Base-by-base conservation (phyloP, 1,140 invertebrate genomes). In the Pomacea maculata region DNA sequence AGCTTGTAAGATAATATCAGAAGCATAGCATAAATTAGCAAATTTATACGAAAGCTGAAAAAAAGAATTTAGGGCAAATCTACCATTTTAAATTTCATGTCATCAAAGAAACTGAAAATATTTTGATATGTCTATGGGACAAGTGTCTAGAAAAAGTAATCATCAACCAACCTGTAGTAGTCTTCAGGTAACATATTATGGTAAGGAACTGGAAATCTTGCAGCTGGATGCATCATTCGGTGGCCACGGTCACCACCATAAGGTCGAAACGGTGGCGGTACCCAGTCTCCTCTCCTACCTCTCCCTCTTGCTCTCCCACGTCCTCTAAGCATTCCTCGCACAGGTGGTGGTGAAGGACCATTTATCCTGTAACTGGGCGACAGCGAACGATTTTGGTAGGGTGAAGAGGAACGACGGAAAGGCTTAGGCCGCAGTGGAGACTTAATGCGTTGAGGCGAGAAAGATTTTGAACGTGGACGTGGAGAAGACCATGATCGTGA, bases 321-420 rank as follows among this genome's bases (percentile, higher is more conserved):
- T 14, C 75, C 63, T 75, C 77, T 14, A 34, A 71, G 55, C 15
- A 52, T 21, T 87, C 86, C 79, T 84, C 65, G 73, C 55, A 79
- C 80, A 87, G 88, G 57, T 90, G 91, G 73, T 90, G 91, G 29
- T 88, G 89, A 82, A 90, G 88, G 64, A 89, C 90, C n/a, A 88
- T 90, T 83, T 89, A 89, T 19, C 91, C 90, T 82, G 55, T 73
- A 76, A 34, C 54, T 54, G 12, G 75, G 74, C 34, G 80, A 78
- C 72, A 74, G 21, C 25, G 72, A 80, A 52, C 65, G 77, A n/a
- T 67, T 64, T 78, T 70, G 72, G 80, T 57, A 68, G 11, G 73
- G 61, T 19, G 63, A 61, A 19, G 64, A 0, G 15, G 63, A 78
- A 65, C 75, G 80, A 57, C 78, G 75, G 15, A 71, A 80, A 78